A percentile compares a stretch with the other conserved stretches of the same genome.
phyloP scores from a whole-genome alignment of 1,140 invertebrate species.

The Drosophila nikananu region DNA sequence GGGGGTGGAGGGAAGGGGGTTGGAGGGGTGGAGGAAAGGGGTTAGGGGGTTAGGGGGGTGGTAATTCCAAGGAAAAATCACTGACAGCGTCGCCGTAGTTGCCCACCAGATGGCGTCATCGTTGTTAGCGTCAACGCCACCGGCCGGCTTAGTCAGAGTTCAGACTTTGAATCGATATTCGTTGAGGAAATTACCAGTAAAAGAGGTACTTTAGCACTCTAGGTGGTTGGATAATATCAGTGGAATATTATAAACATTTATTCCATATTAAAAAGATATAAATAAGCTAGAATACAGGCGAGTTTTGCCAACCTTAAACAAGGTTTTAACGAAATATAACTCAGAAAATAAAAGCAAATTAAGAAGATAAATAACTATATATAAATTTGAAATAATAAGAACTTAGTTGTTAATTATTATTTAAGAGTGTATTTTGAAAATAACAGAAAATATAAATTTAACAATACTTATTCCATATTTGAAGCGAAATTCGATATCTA shows the following conservation, averaged over 20 bases:
- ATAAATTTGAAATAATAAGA: no score
- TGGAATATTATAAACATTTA: no score
- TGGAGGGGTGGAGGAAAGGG: no score
- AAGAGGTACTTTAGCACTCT: background rate
- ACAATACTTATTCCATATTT: background rate
- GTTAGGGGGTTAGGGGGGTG: background rate
- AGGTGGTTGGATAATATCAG: no score
- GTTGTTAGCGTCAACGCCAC: conserved; percentile 54
- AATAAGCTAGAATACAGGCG: no score
- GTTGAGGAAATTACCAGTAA: conserved; percentile 7
- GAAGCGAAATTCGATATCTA: background rate
- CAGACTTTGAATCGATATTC: conserved; percentile 59
- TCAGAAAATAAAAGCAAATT: no score
- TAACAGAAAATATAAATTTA: background rate
- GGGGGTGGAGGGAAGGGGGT: background rate
- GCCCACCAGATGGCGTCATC: conserved; percentile 71
- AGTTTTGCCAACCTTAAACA: no score
- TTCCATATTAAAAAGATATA: background rate
- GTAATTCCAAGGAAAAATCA: conserved; percentile 45
- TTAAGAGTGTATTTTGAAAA: background rate
- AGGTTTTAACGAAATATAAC: no score
- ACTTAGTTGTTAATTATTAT: background rate
- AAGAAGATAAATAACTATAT: no score
- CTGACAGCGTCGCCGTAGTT: conserved; percentile 54
- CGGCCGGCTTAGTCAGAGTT: conserved; percentile 56